These are phyloP conservation scores for Ammodytes dubius DNA, from an alignment of 2,113 vertebrate genomes.

Conservation along the genomic window DNA sequence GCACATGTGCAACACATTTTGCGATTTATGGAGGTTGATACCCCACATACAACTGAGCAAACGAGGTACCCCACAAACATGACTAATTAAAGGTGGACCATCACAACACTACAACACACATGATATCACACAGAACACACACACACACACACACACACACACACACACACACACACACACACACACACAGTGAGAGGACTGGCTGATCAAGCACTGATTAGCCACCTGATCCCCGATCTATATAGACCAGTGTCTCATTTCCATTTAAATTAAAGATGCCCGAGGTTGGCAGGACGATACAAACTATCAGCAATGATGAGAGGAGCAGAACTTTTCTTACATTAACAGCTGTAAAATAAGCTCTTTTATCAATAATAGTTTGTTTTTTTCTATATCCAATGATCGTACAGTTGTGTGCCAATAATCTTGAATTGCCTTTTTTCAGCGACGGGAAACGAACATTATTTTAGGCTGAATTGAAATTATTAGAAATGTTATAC, in stretches of 20 bases:
- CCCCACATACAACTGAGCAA: constrained; percentile 12
- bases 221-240: constrained; percentile 83
- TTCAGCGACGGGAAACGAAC: neutral
- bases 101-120: constrained; percentile 15
- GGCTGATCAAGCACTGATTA: constrained; percentile 77
- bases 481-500: neutral
- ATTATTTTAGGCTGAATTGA: neutral
- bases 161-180: neutral
- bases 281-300: constrained; percentile 48
- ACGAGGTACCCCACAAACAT: neutral
- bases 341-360: constrained; percentile 48
- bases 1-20: constrained; percentile 19
- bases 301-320: constrained; percentile 47
- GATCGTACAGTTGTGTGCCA: constrained; percentile 41
- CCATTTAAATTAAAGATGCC: constrained; percentile 78
- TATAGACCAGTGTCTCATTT: constrained; percentile 84
- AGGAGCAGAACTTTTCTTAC: constrained; percentile 37
- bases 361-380: constrained; percentile 56
- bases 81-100: neutral
- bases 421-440: constrained; percentile 20
- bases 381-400: constrained; percentile 52
- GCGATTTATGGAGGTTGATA: neutral
- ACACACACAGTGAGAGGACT: constrained; percentile 9
- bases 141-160: constrained; percentile 9
- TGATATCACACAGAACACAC: constrained; percentile 25